Base-by-base conservation (phyloP, 2,888 invertebrate species). In the Pyrocoelia pectoralis region DNA sequence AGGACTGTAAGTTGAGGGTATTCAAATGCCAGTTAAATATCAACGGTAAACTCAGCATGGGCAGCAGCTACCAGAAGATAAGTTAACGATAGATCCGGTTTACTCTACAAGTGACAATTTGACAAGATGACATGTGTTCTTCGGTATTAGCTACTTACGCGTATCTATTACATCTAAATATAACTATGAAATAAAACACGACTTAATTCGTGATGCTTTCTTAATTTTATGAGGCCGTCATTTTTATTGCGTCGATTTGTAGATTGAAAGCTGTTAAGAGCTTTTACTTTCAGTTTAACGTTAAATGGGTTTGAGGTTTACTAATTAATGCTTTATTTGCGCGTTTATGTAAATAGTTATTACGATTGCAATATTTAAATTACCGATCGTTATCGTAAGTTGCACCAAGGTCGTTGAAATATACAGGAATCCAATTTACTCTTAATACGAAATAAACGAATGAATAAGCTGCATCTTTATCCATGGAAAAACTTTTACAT, bases 101-200 rank as follows among this genome's bases (percentile, higher is more conserved):
- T 54, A 58, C 51, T 54, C 43, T 58, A 17, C 15, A 66, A 62
- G 66, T 66, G 62, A 66, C 66, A 62, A 66, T 66, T 66, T 66
- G 66, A 65, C 65, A 65, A 61, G 48, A 41, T 54, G 60, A 62
- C 62, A 58, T 66, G 62, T 66, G 62, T 57, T 66, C 38, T 18
- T 62, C 46, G 29, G 55, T 40, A 50, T 59, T 63, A 63, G 58
- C 62, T 56, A 48, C 52, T 46, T 52, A 40, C 24, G 46, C 33
- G 28, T 62, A 62, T 62, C 57, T 62, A 62, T 57, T 57, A 57
- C 57, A 57, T 57, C 57, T 62, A 62, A 51, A 57, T 57, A 33
- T 61, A 63, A 46, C 41, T 58, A 50, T 19, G 49, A 61, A 52
- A 29, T 52, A 17, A 61, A 56, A 52, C 43, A 28, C 17, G n/a